Conservation (phyloP, 2,113 vertebrate genomes). For the Actenoides lindsayi region DNA sequence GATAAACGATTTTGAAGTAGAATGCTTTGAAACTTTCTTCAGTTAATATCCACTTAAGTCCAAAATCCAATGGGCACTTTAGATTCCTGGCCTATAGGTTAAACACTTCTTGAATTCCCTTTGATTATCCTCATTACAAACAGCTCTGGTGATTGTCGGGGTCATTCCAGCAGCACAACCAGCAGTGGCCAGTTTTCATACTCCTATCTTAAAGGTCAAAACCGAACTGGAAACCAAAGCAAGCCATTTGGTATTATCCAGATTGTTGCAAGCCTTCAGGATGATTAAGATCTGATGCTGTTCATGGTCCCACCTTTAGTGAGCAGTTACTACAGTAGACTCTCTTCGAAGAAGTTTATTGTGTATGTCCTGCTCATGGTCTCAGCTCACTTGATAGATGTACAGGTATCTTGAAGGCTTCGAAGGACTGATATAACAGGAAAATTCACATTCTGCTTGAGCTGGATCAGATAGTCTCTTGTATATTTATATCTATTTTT, state of each 20-base stretch:
- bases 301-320: background rate
- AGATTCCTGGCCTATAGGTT: background rate
- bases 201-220: background rate
- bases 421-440: background rate
- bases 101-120: background rate
- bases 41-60: background rate
- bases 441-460: background rate
- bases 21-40: background rate
- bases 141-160: background rate
- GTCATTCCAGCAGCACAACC: background rate
- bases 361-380: background rate
- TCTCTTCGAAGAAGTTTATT: background rate
- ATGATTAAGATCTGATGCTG: background rate
- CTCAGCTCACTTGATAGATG: background rate
- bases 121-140: background rate
- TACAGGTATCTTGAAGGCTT: background rate
- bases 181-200: background rate
- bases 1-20: background rate
- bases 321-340: background rate
- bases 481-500: background rate
- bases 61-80: background rate
- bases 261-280: background rate
- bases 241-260: background rate
- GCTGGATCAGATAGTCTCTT: background rate
- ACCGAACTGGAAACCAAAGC: background rate